Conservation (phyloP, 53 echinoderm and acorn worm species). For the Paracentrotus lividus region DNA sequence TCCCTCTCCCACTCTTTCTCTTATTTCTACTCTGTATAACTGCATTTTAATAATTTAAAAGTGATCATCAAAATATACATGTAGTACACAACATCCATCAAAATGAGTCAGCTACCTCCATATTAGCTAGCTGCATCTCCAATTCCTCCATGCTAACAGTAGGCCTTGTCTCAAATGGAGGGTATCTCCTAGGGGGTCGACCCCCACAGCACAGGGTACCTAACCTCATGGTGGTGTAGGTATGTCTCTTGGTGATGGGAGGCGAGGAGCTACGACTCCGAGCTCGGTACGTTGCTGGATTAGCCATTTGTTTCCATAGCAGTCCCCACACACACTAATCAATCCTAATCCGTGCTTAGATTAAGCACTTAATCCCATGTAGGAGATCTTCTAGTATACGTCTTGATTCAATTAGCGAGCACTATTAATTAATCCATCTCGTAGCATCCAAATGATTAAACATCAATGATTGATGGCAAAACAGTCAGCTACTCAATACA, state of each 20-base stretch:
- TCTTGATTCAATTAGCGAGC: not conserved
- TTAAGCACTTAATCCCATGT: not conserved
- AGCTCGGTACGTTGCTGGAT: conserved; percentile 52
- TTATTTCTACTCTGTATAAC: no score
- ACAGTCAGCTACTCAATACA: not conserved
- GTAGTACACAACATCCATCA: not conserved
- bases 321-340: conserved; percentile 15
- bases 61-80: not conserved
- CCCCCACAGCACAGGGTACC: conserved; percentile 61
- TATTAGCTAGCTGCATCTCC: conserved; percentile 60
- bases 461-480: not conserved
- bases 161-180: conserved; percentile 66
- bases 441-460: not conserved
- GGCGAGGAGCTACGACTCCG: conserved; percentile 46
- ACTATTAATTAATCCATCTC: not conserved
- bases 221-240: conserved; percentile 61
- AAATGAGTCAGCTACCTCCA: conserved; percentile 26
- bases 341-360: not conserved
- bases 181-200: conserved; percentile 64
- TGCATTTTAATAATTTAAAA: no score
- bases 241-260: conserved; percentile 41
- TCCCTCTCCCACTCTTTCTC: not conserved
- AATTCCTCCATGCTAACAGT: conserved; percentile 70
- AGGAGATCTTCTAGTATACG: not conserved
- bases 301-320: conserved; percentile 67